Evolutionary conservation across 2,888 invertebrate genomes (phyloP), one percentile per base, ranked within the genome.

Genomic region (Eudasyphora cyanicolor): DNA sequence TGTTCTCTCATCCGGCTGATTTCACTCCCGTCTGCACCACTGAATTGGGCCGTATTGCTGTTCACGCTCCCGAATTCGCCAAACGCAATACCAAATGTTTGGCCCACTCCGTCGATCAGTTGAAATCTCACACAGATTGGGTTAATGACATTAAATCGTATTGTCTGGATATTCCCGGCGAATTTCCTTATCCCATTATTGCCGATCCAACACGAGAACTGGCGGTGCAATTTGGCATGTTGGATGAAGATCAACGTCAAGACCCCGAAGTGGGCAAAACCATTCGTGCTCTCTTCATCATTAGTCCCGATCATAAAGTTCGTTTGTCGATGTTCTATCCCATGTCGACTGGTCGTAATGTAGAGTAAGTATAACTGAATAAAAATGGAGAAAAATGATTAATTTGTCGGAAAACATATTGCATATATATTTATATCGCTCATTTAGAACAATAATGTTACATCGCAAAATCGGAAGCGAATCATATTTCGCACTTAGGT

Each of bases 11-110:
- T 91, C 97, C 97, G 0, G 95, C 96, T 8, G 97, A 97, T 91
- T 98, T 95, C 91, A 98, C 97, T 0, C 97, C 97, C 0, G 97
- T 97, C 0, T 98, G 97, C 89, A 98, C 97, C 6, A 97, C 97
- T 0, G 97, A 97, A 91, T 92, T 98, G 86, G 96, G 96, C 2
- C 93, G 95, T 62, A 94, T 96, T 74, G 95, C 95, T 1, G 94
- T 95, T 17, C 94, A 96, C 88, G 92, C 93, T 75, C 94, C 94
- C 0, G 94, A 95, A 87, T 97, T 97, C 88, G 91, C 93, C 42
- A 95, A 95, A 87, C 93, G 96, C 21, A 94, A 94, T 87, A 94
- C 95, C 6, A 97, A 97, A 91, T 92, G 97, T 67, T 92, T 97
- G 86, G 97, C 96, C 0, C 94, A 97, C 88, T 97, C 97, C 0